Evolutionary conservation across 2,113 vertebrate genomes (phyloP).

Genomic region (Plotosus lineatus): DNA sequence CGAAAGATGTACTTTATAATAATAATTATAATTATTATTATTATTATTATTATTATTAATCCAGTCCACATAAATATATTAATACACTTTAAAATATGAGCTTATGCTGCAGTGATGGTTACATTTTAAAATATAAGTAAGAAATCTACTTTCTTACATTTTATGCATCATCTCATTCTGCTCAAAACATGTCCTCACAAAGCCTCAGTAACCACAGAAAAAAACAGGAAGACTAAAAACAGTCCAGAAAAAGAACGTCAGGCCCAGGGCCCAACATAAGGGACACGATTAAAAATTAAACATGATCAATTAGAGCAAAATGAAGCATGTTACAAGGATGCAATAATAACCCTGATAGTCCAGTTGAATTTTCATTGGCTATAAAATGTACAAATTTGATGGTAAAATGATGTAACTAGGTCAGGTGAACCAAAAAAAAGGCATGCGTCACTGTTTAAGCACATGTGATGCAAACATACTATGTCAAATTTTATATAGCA

Average conservation of each 20-base stretch:
- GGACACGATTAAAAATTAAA: background rate
- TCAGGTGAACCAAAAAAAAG: background rate
- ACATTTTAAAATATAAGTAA: background rate
- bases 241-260: constrained; percentile 31
- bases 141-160: constrained; percentile 22
- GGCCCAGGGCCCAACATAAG: constrained; percentile 13
- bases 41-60: too few relatives aligned
- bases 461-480: background rate
- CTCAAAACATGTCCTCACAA: constrained; percentile 40
- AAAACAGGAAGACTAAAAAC: constrained; percentile 53
- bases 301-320: background rate
- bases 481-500: background rate
- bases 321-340: background rate
- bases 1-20: background rate
- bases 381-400: background rate
- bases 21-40: too few relatives aligned
- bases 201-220: constrained; percentile 50
- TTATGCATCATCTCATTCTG: constrained; percentile 24
- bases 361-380: background rate
- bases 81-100: background rate
- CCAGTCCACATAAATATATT: background rate
- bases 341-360: background rate
- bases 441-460: background rate
- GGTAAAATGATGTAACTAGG: background rate
- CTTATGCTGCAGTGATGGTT: background rate